Evolutionary conservation across 2,888 invertebrate species (phyloP), one percentile per base, ranked within the genome.

Genomic region (Agrochola lota): DNA sequence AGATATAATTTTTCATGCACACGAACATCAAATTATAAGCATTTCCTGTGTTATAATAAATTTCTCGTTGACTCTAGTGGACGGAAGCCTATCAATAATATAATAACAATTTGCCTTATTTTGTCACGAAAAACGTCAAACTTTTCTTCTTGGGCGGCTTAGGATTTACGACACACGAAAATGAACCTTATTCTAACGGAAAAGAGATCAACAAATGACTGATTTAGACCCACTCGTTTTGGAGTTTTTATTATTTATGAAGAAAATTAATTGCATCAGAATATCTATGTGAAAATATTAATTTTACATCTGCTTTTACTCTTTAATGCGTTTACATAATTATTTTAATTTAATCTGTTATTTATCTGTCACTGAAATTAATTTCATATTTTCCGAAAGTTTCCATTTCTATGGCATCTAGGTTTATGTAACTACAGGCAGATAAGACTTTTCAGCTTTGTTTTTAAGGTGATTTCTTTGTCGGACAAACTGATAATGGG

Each of bases 21-120:
- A 55, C 68, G 64, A n/a, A 82, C 71, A 74, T 82, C 78, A 81
- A 81, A 84, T 86, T 86, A 88, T 84, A 84, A 78, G 75, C 79
- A 81, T 89, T 89, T 91, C 90, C 88, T 85, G 84, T 83, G 77
- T 80, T 80, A 79, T 79, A 83, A 84, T 83, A 85, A 81, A 88
- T 88, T 74, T 78, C 62, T 68, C 70, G 85, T 60, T 46, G 77
- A 76, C 81, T 78, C 69, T 73, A 69, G 77, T 74, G 55, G 83
- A 85, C 90, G 91, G 90, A 90, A 89, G 79, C 89, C 62, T 80
- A 90, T 91, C 87, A 89, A 91, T 90, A 86, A 87, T 86, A 80
- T 76, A 81, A 81, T 83, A 86, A 89, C 81, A 88, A 91, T 89
- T 89, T 89, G 88, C 89, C 89, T 87, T 86, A 83, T 88, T 86